Conservation (phyloP, 1,140 invertebrate genomes). For the Apis laboriosa region DNA sequence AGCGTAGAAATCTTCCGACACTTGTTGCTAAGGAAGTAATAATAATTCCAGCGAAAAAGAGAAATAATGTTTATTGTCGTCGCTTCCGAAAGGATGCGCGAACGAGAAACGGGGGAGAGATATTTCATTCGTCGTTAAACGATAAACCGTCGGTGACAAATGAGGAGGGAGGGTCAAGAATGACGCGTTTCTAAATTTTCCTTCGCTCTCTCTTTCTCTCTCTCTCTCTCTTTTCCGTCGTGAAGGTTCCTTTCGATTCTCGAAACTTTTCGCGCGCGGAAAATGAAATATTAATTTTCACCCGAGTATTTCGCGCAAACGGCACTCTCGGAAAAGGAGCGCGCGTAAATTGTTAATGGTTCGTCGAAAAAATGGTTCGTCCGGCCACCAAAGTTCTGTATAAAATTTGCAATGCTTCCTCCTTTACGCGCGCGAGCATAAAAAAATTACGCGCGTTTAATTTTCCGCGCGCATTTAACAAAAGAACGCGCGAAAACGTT, state of each 20-base stretch:
- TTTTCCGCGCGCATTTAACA: neutral
- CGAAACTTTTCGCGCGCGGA: neutral
- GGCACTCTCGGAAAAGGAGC: neutral
- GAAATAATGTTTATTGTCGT: conserved; percentile 36
- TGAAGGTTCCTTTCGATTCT: neutral
- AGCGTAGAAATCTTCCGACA: conserved; percentile 3
- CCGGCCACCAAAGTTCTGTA: neutral
- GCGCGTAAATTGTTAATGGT: neutral
- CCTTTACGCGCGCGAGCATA: neutral
- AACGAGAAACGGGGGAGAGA: conserved; percentile 28
- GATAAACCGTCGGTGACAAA: neutral
- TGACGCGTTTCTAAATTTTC: neutral
- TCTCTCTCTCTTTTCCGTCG: no score
- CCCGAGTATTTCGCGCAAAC: neutral
- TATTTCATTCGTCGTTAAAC: conserved; percentile 47
- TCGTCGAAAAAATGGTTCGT: conserved; percentile 1
- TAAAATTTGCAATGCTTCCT: neutral
- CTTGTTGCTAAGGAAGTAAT: conserved; percentile 61
- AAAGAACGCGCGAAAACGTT: neutral
- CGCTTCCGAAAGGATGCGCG: conserved; percentile 49
- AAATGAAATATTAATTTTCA: conserved; percentile 27
- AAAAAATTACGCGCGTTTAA: conserved; percentile 8
- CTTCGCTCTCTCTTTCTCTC: neutral
- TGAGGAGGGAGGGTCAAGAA: neutral
- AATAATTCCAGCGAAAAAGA: conserved; percentile 40